A percentile compares a stretch with the other conserved stretches of the same genome.
Evolutionary conservation across 1,140 invertebrate genomes (phyloP).

Genomic region (Sycophila sp.): DNA sequence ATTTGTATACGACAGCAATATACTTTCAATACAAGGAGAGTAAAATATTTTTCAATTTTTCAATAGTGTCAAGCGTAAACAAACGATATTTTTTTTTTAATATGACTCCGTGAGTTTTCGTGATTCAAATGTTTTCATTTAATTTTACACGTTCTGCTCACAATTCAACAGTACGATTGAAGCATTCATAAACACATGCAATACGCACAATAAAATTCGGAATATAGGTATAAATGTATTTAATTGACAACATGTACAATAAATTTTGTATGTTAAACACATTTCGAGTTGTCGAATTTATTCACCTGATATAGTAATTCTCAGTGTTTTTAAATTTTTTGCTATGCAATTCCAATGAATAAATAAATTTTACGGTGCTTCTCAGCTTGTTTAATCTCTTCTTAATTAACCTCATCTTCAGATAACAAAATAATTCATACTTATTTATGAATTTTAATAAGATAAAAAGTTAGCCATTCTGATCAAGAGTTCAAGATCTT

Average conservation of each 20-base stretch:
- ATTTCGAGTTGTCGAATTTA: not conserved
- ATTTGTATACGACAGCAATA: not conserved
- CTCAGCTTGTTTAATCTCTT: too few relatives aligned
- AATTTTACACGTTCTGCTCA: not conserved
- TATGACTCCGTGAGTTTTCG: not conserved
- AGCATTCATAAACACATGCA: not conserved
- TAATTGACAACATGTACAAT: slow-evolving; percentile 11
- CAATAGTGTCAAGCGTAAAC: not conserved
- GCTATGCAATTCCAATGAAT: too few relatives aligned
- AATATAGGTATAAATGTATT: not conserved
- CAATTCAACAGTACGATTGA: not conserved
- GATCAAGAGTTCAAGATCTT: too few relatives aligned
- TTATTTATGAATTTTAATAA: too few relatives aligned
- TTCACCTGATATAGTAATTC: not conserved
- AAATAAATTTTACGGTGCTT: too few relatives aligned
- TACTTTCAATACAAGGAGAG: too few relatives aligned
- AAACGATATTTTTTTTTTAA: not conserved
- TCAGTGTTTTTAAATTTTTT: too few relatives aligned
- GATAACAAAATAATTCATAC: too few relatives aligned
- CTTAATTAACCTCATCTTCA: too few relatives aligned
- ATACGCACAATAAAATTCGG: not conserved
- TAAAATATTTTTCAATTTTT: too few relatives aligned
- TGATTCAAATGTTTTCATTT: not conserved
- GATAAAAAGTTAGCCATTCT: too few relatives aligned
- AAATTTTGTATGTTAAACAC: not conserved